Conservation (phyloP, 2,113 vertebrate genomes). For the Rhinichthys klamathensis region DNA sequence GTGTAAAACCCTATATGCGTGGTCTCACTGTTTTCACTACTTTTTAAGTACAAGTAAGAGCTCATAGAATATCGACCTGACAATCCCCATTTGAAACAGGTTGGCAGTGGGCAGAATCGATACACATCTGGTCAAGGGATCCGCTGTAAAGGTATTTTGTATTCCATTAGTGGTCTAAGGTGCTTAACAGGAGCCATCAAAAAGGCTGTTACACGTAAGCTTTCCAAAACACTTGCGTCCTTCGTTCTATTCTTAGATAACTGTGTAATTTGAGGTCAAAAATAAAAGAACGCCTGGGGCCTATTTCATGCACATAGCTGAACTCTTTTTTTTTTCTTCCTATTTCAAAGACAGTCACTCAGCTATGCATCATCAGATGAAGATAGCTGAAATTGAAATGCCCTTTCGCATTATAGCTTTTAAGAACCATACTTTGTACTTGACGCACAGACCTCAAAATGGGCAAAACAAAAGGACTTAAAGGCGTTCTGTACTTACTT, state of each 20-base stretch:
- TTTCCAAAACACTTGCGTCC: conserved; percentile 31
- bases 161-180: conserved; percentile 67
- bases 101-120: conserved; percentile 64
- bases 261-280: conserved; percentile 38
- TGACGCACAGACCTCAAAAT: neutral
- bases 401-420: neutral
- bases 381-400: conserved; percentile 45
- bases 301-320: conserved; percentile 32
- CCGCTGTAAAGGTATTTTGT: conserved; percentile 66
- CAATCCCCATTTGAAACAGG: conserved; percentile 60
- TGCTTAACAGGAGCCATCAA: conserved; percentile 59
- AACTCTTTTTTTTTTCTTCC: conserved; percentile 11
- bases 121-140: conserved; percentile 65
- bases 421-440: conserved; percentile 13
- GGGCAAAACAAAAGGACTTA: conserved; percentile 20
- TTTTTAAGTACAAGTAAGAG: conserved; percentile 52
- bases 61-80: conserved; percentile 65
- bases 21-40: conserved; percentile 7
- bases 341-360: conserved; percentile 22
- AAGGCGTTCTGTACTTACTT: neutral
- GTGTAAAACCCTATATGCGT: neutral
- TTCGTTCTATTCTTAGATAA: conserved; percentile 35
- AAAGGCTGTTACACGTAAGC: conserved; percentile 55
- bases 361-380: conserved; percentile 27
- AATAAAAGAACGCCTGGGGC: neutral